Conservation (phyloP, 1,140 invertebrate genomes). For the Drosophila chauvacae region DNA sequence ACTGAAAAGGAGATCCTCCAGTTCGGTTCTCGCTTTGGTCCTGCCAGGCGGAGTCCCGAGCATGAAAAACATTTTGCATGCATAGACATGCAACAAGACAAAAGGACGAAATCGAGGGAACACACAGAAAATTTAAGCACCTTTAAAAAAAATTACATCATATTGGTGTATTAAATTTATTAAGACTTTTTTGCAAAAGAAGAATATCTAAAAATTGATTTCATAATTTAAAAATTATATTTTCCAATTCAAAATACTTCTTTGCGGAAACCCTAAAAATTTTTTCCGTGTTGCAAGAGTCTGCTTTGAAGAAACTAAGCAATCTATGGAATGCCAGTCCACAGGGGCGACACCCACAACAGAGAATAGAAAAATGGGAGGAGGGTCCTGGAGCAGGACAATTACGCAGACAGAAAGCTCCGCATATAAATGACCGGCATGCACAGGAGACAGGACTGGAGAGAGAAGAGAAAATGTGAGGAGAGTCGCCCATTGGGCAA, state of each 20-base stretch:
- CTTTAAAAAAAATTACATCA: not conserved
- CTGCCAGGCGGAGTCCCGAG: slow-evolving; percentile 36
- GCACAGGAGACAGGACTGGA: slow-evolving; percentile 30
- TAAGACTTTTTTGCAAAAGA: not conserved
- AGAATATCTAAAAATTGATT: not conserved
- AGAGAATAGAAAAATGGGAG: slow-evolving; percentile 23
- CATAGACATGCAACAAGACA: slow-evolving; percentile 64
- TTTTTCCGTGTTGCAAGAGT: slow-evolving; percentile 7
- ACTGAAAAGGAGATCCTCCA: slow-evolving; percentile 33
- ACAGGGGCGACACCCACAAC: slow-evolving; percentile 46
- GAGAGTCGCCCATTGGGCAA: slow-evolving; percentile 51
- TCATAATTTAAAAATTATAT: not conserved
- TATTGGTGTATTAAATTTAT: too few species aligned
- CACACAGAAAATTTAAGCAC: not conserved
- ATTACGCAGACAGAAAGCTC: slow-evolving; percentile 58
- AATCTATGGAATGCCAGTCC: slow-evolving; percentile 58
- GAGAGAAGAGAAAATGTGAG: not conserved
- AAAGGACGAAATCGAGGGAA: not conserved
- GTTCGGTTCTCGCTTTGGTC: slow-evolving; percentile 4
- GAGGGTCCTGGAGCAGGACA: slow-evolving; percentile 46
- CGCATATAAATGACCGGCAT: slow-evolving; percentile 62
- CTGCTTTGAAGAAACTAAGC: slow-evolving; percentile 33
- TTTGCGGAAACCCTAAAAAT: not conserved
- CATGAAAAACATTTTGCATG: slow-evolving; percentile 73
- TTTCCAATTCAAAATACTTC: too few species aligned